phyloP scores from a whole-genome alignment of 2,113 vertebrate genomes.

The Campylomormyrus tamandua region DNA sequence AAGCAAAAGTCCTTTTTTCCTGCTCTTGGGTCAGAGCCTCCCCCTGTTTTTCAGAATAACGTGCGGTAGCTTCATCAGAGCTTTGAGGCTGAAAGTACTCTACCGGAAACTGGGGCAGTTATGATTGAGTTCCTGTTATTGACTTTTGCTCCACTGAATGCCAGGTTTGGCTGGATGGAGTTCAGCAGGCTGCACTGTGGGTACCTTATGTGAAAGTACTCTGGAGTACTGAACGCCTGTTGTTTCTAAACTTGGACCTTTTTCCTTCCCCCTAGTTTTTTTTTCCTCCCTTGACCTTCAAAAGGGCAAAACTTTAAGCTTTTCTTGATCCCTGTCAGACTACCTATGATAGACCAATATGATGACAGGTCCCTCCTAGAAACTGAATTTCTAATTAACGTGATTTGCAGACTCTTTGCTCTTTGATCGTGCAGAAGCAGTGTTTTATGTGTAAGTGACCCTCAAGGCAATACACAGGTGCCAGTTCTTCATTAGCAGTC shows the following conservation, averaged over 20 bases:
- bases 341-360: background rate
- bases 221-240: conserved; percentile 24
- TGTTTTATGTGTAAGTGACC: background rate
- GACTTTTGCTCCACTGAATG: conserved; percentile 52
- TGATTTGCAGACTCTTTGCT: background rate
- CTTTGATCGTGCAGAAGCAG: background rate
- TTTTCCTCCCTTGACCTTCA: background rate
- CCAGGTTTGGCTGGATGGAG: conserved; percentile 48
- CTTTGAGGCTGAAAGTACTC: conserved; percentile 53
- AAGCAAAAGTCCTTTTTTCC: conserved; percentile 32
- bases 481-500: conserved; percentile 11
- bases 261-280: conserved; percentile 3
- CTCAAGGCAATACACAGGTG: background rate
- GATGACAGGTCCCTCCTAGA: background rate
- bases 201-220: conserved; percentile 31
- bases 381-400: background rate
- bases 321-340: background rate
- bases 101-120: conserved; percentile 78
- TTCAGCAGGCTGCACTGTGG: conserved; percentile 46
- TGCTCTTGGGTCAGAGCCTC: conserved; percentile 41
- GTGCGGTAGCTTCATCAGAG: conserved; percentile 49
- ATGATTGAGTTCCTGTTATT: conserved; percentile 91
- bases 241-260: conserved; percentile 14
- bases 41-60: conserved; percentile 53
- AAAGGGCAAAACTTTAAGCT: conserved; percentile 3